Base-by-base conservation (phyloP, 2,797 vertebrate genomes). In the Sarcophilus harrisii region DNA sequence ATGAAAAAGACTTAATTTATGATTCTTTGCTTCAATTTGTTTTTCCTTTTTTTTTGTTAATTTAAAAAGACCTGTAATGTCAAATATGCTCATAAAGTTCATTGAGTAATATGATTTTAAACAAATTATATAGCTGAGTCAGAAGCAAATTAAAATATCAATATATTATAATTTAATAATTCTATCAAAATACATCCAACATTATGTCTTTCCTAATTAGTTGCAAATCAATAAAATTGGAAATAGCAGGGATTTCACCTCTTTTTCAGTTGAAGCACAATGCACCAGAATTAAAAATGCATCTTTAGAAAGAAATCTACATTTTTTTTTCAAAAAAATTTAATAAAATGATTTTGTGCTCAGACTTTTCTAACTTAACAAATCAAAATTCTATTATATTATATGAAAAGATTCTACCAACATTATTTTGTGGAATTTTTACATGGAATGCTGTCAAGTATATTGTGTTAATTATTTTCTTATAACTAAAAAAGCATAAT, bases 401-500 rank as follows among this genome's bases (percentile, higher is more conserved):
- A 57, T 95, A 98, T 95, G 92, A 96, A 97, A 96, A 97, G 96
- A n/a, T 95, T 73, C 95, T 97, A 96, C 58, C 96, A 96, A 95
- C 2, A 94, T 29, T 93, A 94, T 95, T 96, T 97, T 55, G 96
- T 97, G 95, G 81, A 93, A 95, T 89, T 94, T 97, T 95, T 96
- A 96, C 62, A 96, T 96, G 97, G 96, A 98, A 98, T 97, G 92
- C 97, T 95, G 95, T 60, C 96, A 98, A 95, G 89, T 92, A 96
- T 95, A 97, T 54, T 92, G 91, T 30, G 91, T 91, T 96, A 97
- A 96, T 92, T 96, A 97, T 92, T 90, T 29, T 93, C 90, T 96
- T 94, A 52, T 94, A 98, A 98, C 97, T 96, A 98, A 98, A 98
- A 97, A 98, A 96, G 90, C 92, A 96, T 96, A 98, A 98, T 97